A percentile compares a stretch with the other conserved stretches of the same genome.
Evolutionary conservation across 2,888 invertebrate genomes (phyloP).

Genomic region (Hyles lineata): DNA sequence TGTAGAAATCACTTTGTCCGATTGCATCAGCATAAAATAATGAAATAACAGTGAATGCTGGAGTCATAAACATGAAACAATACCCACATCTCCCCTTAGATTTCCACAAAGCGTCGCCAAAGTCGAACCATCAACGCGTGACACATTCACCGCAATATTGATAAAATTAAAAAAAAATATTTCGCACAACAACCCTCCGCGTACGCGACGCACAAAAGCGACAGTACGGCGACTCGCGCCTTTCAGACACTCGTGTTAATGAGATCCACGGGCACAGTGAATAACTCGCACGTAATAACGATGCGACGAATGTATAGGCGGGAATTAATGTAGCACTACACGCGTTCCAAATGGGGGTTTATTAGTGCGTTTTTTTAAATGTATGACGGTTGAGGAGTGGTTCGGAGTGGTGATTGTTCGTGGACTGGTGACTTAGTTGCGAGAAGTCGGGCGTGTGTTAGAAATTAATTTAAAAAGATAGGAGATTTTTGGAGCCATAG

Average conservation of each 20-base stretch:
- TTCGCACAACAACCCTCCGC: neutral
- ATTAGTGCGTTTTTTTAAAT: conserved; percentile 14
- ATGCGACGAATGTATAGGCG: neutral
- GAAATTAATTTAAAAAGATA: neutral
- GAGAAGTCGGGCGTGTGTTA: neutral
- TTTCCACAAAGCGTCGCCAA: too few species aligned
- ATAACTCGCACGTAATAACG: conserved; percentile 26
- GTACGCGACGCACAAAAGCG: conserved; percentile 9
- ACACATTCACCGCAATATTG: neutral
- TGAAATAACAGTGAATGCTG: too few species aligned
- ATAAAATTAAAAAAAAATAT: conserved; percentile 14
- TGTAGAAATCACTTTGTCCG: too few species aligned
- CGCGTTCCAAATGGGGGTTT: conserved; percentile 19
- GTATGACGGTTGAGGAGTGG: neutral
- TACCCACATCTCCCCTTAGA: too few species aligned
- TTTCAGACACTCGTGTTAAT: conserved; percentile 18
- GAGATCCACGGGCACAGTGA: conserved; percentile 15
- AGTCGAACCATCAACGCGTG: neutral
- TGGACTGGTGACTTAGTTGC: too few species aligned
- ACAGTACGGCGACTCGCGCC: conserved; percentile 17
- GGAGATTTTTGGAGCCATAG: too few species aligned
- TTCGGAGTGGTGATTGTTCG: too few species aligned
- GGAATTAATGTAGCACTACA: conserved; percentile 23
- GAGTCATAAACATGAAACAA: too few species aligned
- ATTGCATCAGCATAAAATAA: too few species aligned